Evolutionary conservation across 2,113 vertebrate species (phyloP), one percentile per base, ranked within the genome.

Genomic region (Promerops cafer): DNA sequence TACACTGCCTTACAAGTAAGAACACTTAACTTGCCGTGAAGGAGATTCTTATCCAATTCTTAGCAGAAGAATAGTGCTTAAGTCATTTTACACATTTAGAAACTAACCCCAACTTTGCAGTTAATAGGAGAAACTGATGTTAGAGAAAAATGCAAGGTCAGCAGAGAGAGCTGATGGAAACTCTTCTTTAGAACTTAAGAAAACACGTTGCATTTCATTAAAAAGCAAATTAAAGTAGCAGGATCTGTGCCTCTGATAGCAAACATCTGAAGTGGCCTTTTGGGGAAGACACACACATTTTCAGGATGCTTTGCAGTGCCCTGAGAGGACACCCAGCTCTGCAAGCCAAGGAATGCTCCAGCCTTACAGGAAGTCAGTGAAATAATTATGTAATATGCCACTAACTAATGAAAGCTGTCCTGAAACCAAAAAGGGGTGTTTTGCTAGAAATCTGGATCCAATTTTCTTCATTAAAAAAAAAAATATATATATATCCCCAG

Each of bases 401-500:
- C 95, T 92, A 94, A 96, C 90, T 54, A 91, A 93, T 89, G 83
- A 84, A 96, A 96, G 92, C 84, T 91, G 94, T 89, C 90, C 88
- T 77, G 49, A 78, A 94, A 95, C 82, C 22, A 69, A 76, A 92
- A 85, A 92, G 39, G 77, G 82, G 72, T 83, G 83, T 82, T 93
- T 83, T 72, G 57, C 77, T 81, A 69, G 5, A 95, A 97, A 91
- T 93, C 97, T 97, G 97, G 95, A 96, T 97, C 81, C 68, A 91
- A 96, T 97, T 97, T 96, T 83, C 95, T 93, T 90, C 91, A 86
- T 77, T 83, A 5, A 84, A 90, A 95, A 89, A 93, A 95, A 39
- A 47, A 49, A 88, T 84, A 90, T 8, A 95, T 9, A 17, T 53
- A 47, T 93, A 94, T 56, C 52, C 52, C 80, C 69, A 91, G 92